These are phyloP conservation scores for Polypedilum pembai DNA, from an alignment of 1,140 invertebrate species.

Conservation along the genomic window DNA sequence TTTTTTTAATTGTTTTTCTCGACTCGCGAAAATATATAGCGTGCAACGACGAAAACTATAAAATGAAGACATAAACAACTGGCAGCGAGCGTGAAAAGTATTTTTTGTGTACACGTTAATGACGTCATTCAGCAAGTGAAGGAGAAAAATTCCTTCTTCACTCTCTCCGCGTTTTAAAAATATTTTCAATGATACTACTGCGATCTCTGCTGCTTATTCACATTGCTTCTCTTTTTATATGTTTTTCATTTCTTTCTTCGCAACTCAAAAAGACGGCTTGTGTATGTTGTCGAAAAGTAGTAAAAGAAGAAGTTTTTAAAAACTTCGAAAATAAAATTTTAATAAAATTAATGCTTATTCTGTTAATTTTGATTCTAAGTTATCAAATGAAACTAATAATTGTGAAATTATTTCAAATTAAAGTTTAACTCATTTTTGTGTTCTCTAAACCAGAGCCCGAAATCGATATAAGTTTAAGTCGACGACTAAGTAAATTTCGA, in stretches of 20 bases:
- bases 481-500: too few species aligned
- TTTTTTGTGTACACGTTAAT: neutral
- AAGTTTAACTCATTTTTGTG: too few species aligned
- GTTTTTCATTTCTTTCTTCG: too few species aligned
- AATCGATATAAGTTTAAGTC: too few species aligned
- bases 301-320: too few species aligned
- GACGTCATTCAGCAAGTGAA: conserved; percentile 10
- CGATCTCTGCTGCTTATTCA: neutral
- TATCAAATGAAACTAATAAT: too few species aligned
- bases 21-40: neutral
- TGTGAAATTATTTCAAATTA: too few species aligned
- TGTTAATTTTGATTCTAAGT: too few species aligned
- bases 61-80: conserved; percentile 19
- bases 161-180: neutral
- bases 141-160: conserved; percentile 2
- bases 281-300: neutral
- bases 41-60: conserved; percentile 11
- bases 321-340: too few species aligned
- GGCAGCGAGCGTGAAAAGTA: neutral
- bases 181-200: conserved; percentile 12
- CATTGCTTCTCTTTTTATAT: neutral
- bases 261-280: neutral
- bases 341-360: neutral
- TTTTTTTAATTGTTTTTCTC: conserved; percentile 7
- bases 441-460: too few species aligned